These are phyloP conservation scores for Hydrophis major DNA, from an alignment of 2,797 vertebrate species.

Conservation along the genomic window DNA sequence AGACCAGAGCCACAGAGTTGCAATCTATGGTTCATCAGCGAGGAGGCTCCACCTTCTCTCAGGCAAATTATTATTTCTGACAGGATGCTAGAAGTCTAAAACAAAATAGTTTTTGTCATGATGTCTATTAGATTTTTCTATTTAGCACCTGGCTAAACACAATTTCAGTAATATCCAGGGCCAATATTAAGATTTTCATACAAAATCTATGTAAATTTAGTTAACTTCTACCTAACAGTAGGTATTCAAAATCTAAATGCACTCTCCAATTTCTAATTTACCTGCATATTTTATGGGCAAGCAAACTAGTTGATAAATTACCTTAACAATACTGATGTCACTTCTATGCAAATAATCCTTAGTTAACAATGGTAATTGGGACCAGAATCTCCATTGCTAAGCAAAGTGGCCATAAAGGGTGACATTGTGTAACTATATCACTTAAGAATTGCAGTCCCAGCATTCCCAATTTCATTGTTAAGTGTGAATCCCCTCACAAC, in stretches of 20 bases:
- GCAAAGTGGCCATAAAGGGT: not conserved
- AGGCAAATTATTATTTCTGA: not conserved
- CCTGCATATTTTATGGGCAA: not conserved
- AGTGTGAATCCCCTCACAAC: not conserved
- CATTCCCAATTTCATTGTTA: not conserved
- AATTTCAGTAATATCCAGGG: not conserved
- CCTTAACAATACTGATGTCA: not conserved
- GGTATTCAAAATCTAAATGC: not conserved
- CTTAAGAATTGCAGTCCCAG: not conserved
- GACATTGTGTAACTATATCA: not conserved
- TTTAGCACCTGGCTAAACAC: not conserved
- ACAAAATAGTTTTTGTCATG: not conserved
- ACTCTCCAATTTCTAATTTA: not conserved
- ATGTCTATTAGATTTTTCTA: not conserved
- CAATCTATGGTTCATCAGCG: too few species aligned
- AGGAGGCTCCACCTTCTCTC: too few species aligned
- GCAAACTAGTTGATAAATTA: not conserved
- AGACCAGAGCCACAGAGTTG: too few species aligned
- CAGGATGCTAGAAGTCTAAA: not conserved
- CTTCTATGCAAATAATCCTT: not conserved
- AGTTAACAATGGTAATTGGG: not conserved
- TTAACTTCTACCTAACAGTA: not conserved
- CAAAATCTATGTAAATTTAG: not conserved
- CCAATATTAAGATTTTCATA: not conserved
- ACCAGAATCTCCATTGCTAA: not conserved